phyloP scores from a whole-genome alignment of 2,113 vertebrate species.

The Nannospalax galili region DNA sequence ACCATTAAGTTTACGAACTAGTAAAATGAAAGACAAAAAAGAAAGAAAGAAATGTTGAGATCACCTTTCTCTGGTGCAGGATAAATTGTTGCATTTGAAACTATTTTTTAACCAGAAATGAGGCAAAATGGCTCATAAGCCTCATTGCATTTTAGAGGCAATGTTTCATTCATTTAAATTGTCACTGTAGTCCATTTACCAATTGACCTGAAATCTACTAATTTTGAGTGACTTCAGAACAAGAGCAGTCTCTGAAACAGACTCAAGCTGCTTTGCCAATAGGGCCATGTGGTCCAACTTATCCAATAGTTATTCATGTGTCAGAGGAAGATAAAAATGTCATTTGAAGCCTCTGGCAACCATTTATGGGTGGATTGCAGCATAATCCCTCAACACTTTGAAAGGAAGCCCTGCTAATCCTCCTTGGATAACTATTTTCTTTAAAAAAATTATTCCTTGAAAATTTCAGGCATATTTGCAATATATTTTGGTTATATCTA shows the following conservation, averaged over 20 bases:
- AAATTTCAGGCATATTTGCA: background rate
- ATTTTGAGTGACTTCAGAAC: background rate
- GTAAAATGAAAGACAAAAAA: background rate
- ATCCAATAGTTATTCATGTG: background rate
- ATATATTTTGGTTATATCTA: background rate
- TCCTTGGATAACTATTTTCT: background rate
- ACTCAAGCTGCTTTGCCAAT: background rate
- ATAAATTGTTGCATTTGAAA: background rate
- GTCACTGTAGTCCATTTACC: background rate
- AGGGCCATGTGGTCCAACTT: background rate
- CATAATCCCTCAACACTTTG: background rate
- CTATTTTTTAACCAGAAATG: background rate
- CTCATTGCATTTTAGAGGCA: background rate
- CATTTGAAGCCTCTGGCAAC: background rate
- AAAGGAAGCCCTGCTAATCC: background rate
- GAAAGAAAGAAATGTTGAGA: background rate
- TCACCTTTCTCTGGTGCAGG: background rate
- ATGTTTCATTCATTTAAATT: background rate
- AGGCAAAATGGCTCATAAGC: background rate
- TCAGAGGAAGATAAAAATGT: background rate
- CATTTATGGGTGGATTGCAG: background rate
- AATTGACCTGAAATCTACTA: background rate
- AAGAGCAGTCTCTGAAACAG: background rate
- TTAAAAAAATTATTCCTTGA: background rate
- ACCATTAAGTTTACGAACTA: background rate